phyloP scores from a whole-genome alignment of 2,888 invertebrate species.

The Oeneis ivallda region DNA sequence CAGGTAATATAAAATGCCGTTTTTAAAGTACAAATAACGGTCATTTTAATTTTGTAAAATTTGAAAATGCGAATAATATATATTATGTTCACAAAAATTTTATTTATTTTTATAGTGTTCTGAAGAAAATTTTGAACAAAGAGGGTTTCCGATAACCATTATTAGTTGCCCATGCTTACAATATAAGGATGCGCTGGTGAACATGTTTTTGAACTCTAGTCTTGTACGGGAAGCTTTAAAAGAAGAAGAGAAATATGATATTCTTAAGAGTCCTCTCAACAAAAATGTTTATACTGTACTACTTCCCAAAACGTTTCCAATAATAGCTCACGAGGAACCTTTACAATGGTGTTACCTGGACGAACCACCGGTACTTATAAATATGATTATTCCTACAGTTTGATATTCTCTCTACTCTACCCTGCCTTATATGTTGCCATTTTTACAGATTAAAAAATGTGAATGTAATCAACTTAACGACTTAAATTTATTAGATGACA shows the following conservation, averaged over 20 bases:
- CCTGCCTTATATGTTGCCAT: neutral
- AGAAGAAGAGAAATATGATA: conserved; percentile 52
- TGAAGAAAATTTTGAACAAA: conserved; percentile 51
- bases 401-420: neutral
- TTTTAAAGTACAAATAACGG: neutral
- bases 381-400: neutral
- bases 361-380: conserved; percentile 57
- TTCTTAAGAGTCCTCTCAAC: conserved; percentile 55
- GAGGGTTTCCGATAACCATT: conserved; percentile 70
- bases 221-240: conserved; percentile 55
- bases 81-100: too few species aligned
- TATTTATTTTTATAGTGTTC: conserved; percentile 51
- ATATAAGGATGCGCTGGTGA: conserved; percentile 59
- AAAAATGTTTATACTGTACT: conserved; percentile 65
- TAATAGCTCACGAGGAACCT: conserved; percentile 56
- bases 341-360: conserved; percentile 66
- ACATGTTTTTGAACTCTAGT: conserved; percentile 55
- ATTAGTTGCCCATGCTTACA: conserved; percentile 60
- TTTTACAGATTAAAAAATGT: conserved; percentile 69
- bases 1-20: conserved; percentile 45
- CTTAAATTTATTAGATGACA: conserved; percentile 64
- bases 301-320: conserved; percentile 63
- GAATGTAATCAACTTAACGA: conserved; percentile 72
- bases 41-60: neutral
- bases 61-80: neutral